Percentiles rank a stretch among this genome's conserved stretches.
Evolutionary conservation across 2,797 vertebrate species (phyloP).

Genomic region (Tinamus major): DNA sequence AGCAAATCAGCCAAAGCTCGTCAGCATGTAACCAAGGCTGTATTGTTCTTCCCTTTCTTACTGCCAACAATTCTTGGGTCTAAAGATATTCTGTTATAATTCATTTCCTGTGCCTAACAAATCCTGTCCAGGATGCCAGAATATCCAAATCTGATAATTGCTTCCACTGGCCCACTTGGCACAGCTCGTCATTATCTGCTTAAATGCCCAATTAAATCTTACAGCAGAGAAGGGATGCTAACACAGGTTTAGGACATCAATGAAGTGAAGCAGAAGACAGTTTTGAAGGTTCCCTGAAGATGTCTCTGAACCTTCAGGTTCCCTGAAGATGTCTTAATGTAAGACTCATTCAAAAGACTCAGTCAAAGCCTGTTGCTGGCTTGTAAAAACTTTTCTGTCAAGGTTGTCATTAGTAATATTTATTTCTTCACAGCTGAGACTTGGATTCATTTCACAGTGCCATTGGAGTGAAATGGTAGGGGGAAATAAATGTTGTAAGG

Average conservation of each 20-base stretch:
- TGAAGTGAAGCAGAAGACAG: background rate
- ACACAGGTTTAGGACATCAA: background rate
- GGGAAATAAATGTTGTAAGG: background rate
- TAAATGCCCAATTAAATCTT: constrained; percentile 20
- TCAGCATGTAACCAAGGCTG: constrained; percentile 50
- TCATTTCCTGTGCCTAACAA: constrained; percentile 57
- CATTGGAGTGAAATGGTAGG: background rate
- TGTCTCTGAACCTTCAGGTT: background rate
- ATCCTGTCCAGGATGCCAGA: constrained; percentile 38
- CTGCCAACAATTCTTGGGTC: constrained; percentile 49
- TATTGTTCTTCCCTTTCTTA: constrained; percentile 58
- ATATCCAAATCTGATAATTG: constrained; percentile 65
- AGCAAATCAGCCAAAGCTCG: constrained; percentile 28
- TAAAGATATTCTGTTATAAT: constrained; percentile 59
- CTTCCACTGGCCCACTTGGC: constrained; percentile 57
- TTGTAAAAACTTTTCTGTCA: background rate
- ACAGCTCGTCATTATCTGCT: background rate
- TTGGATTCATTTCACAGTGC: background rate
- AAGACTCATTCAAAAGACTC: background rate
- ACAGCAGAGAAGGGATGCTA: background rate
- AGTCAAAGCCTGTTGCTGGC: background rate
- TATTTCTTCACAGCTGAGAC: background rate
- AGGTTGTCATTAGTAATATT: background rate
- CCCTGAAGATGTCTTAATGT: background rate
- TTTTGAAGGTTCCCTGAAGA: background rate